phyloP scores from a whole-genome alignment of 1,140 invertebrate species.

The Halesus radiatus region DNA sequence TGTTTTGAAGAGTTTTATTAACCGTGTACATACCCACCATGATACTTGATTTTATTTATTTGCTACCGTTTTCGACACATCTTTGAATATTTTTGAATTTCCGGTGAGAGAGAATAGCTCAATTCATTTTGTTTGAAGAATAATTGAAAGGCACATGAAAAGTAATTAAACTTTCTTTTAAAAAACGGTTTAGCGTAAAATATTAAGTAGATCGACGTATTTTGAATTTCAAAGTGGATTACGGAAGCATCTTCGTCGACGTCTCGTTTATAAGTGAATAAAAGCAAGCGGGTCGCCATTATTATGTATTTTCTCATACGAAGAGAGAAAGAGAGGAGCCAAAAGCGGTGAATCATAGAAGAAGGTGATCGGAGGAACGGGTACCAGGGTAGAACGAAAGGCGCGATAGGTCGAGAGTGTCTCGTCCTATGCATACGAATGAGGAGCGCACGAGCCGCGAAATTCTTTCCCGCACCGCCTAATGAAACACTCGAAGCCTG shows the following conservation, averaged over 20 bases:
- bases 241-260: not conserved
- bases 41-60: too few species aligned
- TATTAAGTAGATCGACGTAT: not conserved
- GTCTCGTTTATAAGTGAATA: conserved; percentile 3
- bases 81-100: too few species aligned
- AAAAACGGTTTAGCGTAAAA: not conserved
- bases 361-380: not conserved
- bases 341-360: too few species aligned
- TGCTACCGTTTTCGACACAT: too few species aligned
- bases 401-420: conserved; percentile 1
- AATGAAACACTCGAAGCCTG: conserved; percentile 36
- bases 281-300: not conserved
- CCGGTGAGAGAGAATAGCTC: too few species aligned
- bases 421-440: conserved; percentile 39
- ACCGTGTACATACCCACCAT: too few species aligned
- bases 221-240: conserved; percentile 8
- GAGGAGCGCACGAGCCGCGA: conserved; percentile 33
- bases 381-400: conserved; percentile 23
- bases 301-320: not conserved
- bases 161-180: not conserved
- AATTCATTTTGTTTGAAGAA: too few species aligned
- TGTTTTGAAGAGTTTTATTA: too few species aligned
- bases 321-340: too few species aligned
- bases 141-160: not conserved
- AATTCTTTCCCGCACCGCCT: conserved; percentile 27